These are phyloP conservation scores for Cheilosia pagana DNA, from an alignment of 2,888 invertebrate genomes.

Conservation along the genomic window DNA sequence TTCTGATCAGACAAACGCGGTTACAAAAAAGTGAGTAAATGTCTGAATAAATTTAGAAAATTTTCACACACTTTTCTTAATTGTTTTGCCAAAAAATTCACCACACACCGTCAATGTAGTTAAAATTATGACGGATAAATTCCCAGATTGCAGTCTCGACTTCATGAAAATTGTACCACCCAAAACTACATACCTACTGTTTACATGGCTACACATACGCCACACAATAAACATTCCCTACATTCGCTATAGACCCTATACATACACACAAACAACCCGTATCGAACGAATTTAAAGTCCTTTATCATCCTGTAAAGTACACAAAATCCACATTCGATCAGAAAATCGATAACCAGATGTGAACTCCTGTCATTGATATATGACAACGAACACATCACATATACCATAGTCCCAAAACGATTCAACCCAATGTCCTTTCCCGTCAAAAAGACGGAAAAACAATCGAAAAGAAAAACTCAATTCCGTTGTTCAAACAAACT, in stretches of 20 bases:
- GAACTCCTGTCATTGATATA: conserved; percentile 51
- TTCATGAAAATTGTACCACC: neutral
- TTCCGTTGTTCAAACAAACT: conserved; percentile 9
- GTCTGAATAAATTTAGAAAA: too few species aligned
- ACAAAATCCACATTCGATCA: conserved; percentile 42
- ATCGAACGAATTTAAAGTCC: conserved; percentile 40
- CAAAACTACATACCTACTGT: too few species aligned
- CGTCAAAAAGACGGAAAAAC: neutral
- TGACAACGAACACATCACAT: conserved; percentile 27
- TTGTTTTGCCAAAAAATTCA: too few species aligned
- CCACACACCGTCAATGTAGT: too few species aligned
- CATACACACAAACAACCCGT: neutral
- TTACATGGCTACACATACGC: neutral
- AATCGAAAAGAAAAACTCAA: conserved; percentile 35
- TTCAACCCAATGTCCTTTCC: conserved; percentile 26
- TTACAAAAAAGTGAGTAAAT: too few species aligned
- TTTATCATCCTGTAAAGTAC: conserved; percentile 44
- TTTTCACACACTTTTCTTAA: too few species aligned
- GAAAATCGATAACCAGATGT: conserved; percentile 63
- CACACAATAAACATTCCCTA: neutral
- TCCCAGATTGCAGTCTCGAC: too few species aligned
- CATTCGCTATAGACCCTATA: neutral
- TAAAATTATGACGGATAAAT: too few species aligned
- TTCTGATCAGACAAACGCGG: too few species aligned
- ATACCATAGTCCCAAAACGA: conserved; percentile 25